These are phyloP conservation scores for Platyrinchus mystaceus DNA, from an alignment of 2,797 vertebrate species.

Conservation along the genomic window DNA sequence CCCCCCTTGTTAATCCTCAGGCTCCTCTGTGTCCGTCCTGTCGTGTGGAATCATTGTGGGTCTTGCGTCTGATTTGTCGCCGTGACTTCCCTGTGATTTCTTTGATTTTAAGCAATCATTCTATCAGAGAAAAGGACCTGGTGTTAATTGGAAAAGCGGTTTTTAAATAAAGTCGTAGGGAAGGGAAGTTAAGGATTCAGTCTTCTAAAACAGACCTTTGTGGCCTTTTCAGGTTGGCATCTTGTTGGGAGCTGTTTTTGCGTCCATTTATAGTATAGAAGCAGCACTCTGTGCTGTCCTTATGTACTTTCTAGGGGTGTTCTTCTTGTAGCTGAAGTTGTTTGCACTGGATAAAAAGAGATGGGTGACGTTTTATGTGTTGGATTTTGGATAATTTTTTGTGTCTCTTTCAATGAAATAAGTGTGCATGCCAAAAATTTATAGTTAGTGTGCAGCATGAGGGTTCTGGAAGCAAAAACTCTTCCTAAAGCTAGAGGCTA, in stretches of 20 bases:
- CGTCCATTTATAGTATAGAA: not conserved
- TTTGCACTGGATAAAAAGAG: not conserved
- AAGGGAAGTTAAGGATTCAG: not conserved
- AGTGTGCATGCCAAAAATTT: not conserved
- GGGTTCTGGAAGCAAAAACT: not conserved
- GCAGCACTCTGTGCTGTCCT: not conserved
- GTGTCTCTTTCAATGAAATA: not conserved
- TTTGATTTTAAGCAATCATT: not conserved
- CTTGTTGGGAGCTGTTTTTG: not conserved
- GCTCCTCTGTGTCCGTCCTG: rapidly evolving
- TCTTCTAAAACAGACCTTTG: not conserved
- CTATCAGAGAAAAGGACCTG: not conserved
- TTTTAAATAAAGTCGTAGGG: not conserved
- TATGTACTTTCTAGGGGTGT: not conserved
- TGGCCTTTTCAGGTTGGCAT: not conserved
- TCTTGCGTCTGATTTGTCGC: not conserved
- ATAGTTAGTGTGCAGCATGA: not conserved
- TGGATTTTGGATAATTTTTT: not conserved
- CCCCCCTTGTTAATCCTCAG: not conserved
- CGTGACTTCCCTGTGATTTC: not conserved
- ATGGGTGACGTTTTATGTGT: not conserved
- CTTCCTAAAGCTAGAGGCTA: not conserved
- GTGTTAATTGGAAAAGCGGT: not conserved
- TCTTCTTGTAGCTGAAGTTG: not conserved
- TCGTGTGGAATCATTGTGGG: not conserved